Conservation (phyloP, 2,797 vertebrate genomes). For the Oreochromis grahami region DNA sequence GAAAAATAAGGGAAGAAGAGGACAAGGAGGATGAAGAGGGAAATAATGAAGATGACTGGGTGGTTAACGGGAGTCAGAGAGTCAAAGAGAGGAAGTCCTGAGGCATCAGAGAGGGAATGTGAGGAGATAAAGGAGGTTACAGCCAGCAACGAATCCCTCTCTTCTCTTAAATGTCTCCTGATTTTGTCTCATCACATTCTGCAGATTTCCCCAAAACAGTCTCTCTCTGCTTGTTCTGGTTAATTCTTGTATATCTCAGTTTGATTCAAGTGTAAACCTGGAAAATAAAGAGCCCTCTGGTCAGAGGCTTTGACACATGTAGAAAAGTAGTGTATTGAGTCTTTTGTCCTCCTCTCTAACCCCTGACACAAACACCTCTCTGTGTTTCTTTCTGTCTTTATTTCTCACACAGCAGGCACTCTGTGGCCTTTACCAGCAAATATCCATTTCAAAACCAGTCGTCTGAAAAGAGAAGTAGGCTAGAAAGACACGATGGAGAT, state of each 20-base stretch:
- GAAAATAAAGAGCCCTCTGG: constrained; percentile 15
- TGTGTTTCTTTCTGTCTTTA: constrained; percentile 36
- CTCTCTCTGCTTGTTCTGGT: not conserved
- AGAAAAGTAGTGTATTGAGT: not conserved
- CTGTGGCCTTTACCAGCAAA: constrained; percentile 46
- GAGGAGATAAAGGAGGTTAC: not conserved
- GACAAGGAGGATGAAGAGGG: not conserved
- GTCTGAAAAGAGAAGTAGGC: constrained; percentile 3
- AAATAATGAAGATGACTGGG: not conserved
- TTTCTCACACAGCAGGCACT: constrained; percentile 44
- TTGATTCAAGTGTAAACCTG: constrained; percentile 19
- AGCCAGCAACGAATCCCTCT: not conserved
- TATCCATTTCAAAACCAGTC: constrained; percentile 58
- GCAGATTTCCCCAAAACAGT: not conserved
- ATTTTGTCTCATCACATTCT: not conserved
- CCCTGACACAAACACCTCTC: constrained; percentile 16
- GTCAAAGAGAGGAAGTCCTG: constrained; percentile 3
- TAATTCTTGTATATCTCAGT: not conserved
- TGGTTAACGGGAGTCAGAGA: not conserved
- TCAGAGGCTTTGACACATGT: constrained; percentile 32
- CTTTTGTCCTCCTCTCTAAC: constrained; percentile 7
- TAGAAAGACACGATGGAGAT: not conserved
- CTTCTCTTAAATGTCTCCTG: not conserved
- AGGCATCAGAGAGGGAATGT: not conserved
- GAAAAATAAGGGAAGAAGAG: not conserved